These are phyloP conservation scores for Zoanthus gigantus DNA, from an alignment of 92 coral and sea anemone species.

Conservation along the genomic window DNA sequence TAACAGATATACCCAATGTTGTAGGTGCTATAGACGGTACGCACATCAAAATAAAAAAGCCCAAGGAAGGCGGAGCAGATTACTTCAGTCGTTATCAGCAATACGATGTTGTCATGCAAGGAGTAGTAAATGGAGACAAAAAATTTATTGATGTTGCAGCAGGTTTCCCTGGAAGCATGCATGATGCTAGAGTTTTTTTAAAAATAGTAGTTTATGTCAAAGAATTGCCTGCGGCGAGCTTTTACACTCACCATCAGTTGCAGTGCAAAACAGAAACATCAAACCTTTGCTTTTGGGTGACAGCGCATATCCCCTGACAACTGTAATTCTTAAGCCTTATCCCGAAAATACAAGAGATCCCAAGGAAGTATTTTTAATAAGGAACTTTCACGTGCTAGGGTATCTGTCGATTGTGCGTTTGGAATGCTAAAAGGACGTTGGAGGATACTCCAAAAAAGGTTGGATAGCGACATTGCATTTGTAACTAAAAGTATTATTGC, in stretches of 20 bases:
- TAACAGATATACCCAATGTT: no score
- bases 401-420: slow-evolving; percentile 39
- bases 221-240: no score
- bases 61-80: neutral
- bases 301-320: no score
- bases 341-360: neutral
- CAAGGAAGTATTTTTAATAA: slow-evolving; percentile 22
- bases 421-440: slow-evolving; percentile 50
- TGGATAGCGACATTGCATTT: slow-evolving; percentile 34
- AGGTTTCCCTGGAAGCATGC: no score
- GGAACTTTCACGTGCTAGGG: slow-evolving; percentile 35
- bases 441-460: slow-evolving; percentile 12
- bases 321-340: neutral
- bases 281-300: no score
- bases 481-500: slow-evolving; percentile 11
- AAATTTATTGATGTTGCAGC: no score
- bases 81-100: neutral
- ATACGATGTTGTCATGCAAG: neutral
- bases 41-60: neutral
- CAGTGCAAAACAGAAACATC: no score
- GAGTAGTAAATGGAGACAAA: neutral
- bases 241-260: no score
- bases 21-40: neutral
- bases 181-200: no score
- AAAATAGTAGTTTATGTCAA: no score